Base-by-base conservation (phyloP, 2,888 invertebrate genomes). In the Itoplectis maculator region DNA sequence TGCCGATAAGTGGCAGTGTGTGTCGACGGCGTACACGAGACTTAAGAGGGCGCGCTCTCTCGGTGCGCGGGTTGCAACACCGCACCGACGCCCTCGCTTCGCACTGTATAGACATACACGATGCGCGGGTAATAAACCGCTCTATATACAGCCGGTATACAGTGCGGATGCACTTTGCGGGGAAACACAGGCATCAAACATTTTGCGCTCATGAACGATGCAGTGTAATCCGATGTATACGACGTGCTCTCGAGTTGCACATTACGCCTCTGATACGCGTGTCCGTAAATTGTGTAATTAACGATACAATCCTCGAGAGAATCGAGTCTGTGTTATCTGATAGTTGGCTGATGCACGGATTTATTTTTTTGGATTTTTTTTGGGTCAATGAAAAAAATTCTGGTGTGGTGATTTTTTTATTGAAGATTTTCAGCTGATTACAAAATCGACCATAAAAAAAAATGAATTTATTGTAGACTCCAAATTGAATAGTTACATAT, bases 1-100 rank as follows among this genome's bases (percentile, higher is more conserved):
- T 69, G 73, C 72, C 74, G 63, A 81, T 75, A 66, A 76, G 70
- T 76, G 76, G 75, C 45, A 56, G 65, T 65, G 56, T 75, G 78
- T 80, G 68, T 63, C 40, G 68, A 11, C n/a, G n/a, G 42, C 20
- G 23, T 20, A 23, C 51, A n/a, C 23, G 20, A 40, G 51, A 18
- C 40, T 66, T 29, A 35, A 15, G n/a, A 47, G 40, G 13, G 40
- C 65, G 20, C 37, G 20, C 40, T 40, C 51, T 51, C 18, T 9
- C 23, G 29, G 8, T 69, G 78, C 78, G 61, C 70, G 70, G 37
- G 54, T 54, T 65, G n/a, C n/a, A n/a, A 76, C 5, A 29, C 68
- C 15, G 49, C 45, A 56, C 15, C n/a, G 23, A 9, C 54, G 54
- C 54, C 54, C 54, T 54, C 23, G n/a, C n/a, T 11, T 2, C 23